A percentile compares a stretch with the other conserved stretches of the same genome.
Evolutionary conservation across 2,888 invertebrate genomes (phyloP).

Genomic region (Nemapogon koenigi): DNA sequence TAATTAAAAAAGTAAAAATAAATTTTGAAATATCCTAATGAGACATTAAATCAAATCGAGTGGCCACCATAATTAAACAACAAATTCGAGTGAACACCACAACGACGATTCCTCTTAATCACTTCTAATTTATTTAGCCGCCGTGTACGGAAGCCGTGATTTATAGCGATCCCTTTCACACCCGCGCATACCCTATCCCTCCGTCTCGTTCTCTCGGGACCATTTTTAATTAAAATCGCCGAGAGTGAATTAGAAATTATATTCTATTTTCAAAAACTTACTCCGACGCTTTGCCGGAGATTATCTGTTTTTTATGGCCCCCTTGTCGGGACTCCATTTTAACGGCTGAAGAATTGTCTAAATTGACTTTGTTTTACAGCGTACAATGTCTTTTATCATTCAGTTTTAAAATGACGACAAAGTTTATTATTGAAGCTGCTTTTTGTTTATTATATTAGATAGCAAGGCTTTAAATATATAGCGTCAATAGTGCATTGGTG

Average conservation of each 20-base stretch:
- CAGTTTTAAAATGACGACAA: background rate
- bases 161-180: constrained; percentile 51
- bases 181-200: constrained; percentile 30
- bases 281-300: constrained; percentile 60
- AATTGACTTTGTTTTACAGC: constrained; percentile 39
- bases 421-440: background rate
- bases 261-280: constrained; percentile 66
- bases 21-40: constrained; percentile 2
- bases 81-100: constrained; percentile 35
- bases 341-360: constrained; percentile 52
- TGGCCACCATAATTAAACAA: constrained; percentile 9
- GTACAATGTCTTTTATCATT: constrained; percentile 4
- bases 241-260: constrained; percentile 63
- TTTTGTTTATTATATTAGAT: background rate
- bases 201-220: constrained; percentile 53
- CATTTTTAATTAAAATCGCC: constrained; percentile 65
- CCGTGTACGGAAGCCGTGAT: constrained; percentile 50
- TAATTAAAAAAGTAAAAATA: too few species aligned
- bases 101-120: constrained; percentile 59
- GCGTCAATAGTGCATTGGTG: too few species aligned
- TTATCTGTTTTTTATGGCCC: constrained; percentile 63
- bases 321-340: constrained; percentile 55
- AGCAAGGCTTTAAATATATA: too few species aligned
- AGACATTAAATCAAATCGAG: constrained; percentile 1
- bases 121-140: constrained; percentile 64